A percentile compares a stretch with the other conserved stretches of the same genome.
Evolutionary conservation across 2,888 invertebrate genomes (phyloP).

Genomic region (Dusona sp.): DNA sequence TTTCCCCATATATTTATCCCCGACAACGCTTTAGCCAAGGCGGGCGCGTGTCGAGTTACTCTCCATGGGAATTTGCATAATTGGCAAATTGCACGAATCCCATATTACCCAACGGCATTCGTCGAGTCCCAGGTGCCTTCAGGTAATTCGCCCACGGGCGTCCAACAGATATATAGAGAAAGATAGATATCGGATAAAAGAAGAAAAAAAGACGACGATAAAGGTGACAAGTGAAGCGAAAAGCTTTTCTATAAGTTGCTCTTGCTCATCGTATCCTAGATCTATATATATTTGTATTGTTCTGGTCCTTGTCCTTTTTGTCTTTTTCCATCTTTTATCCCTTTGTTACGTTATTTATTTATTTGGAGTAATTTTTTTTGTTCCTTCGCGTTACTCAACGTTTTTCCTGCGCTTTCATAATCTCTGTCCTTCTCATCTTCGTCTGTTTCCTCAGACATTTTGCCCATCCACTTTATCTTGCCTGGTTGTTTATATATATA

Average conservation of each 20-base stretch:
- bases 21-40: conserved; percentile 51
- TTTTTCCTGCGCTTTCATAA: background rate
- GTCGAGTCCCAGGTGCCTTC: conserved; percentile 71
- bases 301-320: background rate
- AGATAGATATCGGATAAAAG: conserved; percentile 50
- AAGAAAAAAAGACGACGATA: conserved; percentile 20
- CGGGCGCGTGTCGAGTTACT: conserved; percentile 72
- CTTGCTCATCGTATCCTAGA: background rate
- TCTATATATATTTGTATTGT: background rate
- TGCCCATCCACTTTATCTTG: no score
- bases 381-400: background rate
- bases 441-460: no score
- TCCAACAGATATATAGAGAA: conserved; percentile 34
- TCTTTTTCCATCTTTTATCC: background rate
- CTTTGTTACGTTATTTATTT: background rate
- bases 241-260: conserved; percentile 27
- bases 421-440: no score
- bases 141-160: conserved; percentile 66
- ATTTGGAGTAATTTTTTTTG: background rate
- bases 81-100: conserved; percentile 80
- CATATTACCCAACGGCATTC: conserved; percentile 70
- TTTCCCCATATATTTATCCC: conserved; percentile 42
- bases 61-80: conserved; percentile 80
- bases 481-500: background rate
- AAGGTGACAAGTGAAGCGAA: conserved; percentile 36